These are phyloP conservation scores for Diplazon laetatorius DNA, from an alignment of 2,888 invertebrate species.

Conservation along the genomic window DNA sequence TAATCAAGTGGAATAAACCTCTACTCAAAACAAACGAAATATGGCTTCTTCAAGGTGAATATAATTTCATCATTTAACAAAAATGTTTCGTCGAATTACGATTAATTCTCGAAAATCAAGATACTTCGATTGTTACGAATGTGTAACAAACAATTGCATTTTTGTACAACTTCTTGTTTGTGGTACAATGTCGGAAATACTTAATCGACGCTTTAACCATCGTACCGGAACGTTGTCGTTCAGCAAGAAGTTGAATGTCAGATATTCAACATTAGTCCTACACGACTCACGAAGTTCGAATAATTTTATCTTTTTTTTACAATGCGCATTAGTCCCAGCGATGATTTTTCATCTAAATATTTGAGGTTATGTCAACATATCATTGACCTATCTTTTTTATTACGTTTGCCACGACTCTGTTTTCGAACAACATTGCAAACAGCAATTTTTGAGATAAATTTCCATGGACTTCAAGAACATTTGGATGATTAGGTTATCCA, in stretches of 20 bases:
- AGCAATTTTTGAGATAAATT: no score
- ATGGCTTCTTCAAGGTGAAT: conserved; percentile 87
- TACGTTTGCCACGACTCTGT: background rate
- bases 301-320: background rate
- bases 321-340: background rate
- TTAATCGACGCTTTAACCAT: background rate
- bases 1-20: background rate
- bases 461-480: no score
- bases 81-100: background rate
- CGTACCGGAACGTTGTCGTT: background rate
- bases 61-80: background rate
- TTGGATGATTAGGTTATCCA: no score
- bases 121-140: background rate
- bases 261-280: background rate
- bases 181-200: conserved; percentile 14
- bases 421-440: no score
- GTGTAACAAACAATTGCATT: background rate
- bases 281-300: background rate
- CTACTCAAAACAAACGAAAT: conserved; percentile 75
- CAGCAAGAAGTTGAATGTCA: background rate
- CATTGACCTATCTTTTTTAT: conserved; percentile 23
- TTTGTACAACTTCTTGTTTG: conserved; percentile 4
- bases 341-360: conserved; percentile 6
- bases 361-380: conserved; percentile 44
- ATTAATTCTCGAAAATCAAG: background rate